A percentile compares a stretch with the other conserved stretches of the same genome.
Conservation (phyloP, 2,888 invertebrate species). For the Drosophila merina region DNA sequence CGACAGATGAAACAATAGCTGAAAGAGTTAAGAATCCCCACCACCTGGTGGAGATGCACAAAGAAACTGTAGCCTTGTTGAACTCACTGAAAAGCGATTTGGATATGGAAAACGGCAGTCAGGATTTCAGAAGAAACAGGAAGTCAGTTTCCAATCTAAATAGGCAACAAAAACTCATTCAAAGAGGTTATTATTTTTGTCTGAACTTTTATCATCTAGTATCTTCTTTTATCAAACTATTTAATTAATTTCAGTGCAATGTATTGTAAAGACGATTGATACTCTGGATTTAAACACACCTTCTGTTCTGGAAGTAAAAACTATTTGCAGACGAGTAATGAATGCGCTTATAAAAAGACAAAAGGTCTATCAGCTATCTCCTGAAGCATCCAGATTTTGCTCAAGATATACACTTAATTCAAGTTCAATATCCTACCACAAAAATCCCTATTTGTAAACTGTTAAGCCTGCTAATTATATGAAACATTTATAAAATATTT, state of each 20-base stretch:
- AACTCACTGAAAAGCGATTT: background rate
- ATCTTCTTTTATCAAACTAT: background rate
- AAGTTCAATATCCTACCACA: background rate
- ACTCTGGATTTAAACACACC: slow-evolving; percentile 7
- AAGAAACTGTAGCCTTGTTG: background rate
- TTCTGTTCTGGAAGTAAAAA: slow-evolving; percentile 25
- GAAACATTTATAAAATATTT: too few species aligned
- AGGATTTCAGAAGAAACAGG: background rate
- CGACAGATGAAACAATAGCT: background rate
- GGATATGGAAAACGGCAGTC: background rate
- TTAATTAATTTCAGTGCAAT: slow-evolving; percentile 23
- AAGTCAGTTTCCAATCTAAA: background rate
- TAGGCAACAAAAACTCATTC: slow-evolving; percentile 19
- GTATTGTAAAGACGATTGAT: slow-evolving; percentile 32
- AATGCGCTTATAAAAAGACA: slow-evolving; percentile 9
- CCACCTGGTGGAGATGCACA: background rate
- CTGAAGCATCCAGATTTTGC: background rate
- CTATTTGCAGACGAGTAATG: slow-evolving; percentile 27
- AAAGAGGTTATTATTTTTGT: slow-evolving; percentile 16
- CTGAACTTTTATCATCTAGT: too few species aligned
- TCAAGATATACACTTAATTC: background rate
- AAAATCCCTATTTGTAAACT: background rate
- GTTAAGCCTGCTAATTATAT: background rate
- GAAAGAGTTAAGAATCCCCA: background rate
- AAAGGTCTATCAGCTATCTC: slow-evolving; percentile 14